Conservation (phyloP, 2,888 invertebrate genomes). For the Venusia cambrica region DNA sequence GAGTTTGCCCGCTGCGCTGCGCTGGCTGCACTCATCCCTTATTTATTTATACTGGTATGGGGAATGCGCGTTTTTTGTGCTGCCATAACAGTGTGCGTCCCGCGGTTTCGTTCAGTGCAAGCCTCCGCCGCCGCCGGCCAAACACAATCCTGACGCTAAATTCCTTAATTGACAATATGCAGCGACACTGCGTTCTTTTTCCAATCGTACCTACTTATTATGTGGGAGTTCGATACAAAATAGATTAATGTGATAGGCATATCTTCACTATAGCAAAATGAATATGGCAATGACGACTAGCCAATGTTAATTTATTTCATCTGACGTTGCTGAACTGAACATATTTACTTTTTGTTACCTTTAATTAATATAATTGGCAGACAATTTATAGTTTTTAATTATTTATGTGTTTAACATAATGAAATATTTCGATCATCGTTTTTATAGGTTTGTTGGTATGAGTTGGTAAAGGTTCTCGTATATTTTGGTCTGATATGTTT, state of each 20-base stretch:
- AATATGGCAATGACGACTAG: conserved; percentile 25
- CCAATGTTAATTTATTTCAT: conserved; percentile 30
- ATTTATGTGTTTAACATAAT: conserved; percentile 9
- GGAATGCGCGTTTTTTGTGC: conserved; percentile 70
- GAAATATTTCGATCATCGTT: not conserved
- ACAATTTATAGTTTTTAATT: conserved; percentile 18
- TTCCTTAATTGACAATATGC: conserved; percentile 76
- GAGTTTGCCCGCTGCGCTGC: conserved; percentile 44
- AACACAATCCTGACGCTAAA: conserved; percentile 59
- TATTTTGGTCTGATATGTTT: too few relatives aligned
- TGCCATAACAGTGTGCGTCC: conserved; percentile 63
- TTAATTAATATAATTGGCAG: conserved; percentile 22
- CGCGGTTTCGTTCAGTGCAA: conserved; percentile 30
- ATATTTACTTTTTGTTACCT: conserved; percentile 19
- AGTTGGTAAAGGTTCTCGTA: too few relatives aligned
- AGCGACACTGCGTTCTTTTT: conserved; percentile 57
- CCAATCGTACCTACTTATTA: conserved; percentile 65
- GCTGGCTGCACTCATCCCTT: conserved; percentile 73
- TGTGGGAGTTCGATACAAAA: conserved; percentile 60
- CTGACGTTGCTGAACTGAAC: conserved; percentile 17
- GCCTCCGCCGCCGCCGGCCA: conserved; percentile 6
- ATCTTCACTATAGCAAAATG: conserved; percentile 31
- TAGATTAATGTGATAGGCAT: conserved; percentile 44
- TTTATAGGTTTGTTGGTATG: too few relatives aligned
- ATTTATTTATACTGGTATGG: conserved; percentile 79